Conservation (phyloP, 2,888 invertebrate genomes). For the Plagiodera versicolora region DNA sequence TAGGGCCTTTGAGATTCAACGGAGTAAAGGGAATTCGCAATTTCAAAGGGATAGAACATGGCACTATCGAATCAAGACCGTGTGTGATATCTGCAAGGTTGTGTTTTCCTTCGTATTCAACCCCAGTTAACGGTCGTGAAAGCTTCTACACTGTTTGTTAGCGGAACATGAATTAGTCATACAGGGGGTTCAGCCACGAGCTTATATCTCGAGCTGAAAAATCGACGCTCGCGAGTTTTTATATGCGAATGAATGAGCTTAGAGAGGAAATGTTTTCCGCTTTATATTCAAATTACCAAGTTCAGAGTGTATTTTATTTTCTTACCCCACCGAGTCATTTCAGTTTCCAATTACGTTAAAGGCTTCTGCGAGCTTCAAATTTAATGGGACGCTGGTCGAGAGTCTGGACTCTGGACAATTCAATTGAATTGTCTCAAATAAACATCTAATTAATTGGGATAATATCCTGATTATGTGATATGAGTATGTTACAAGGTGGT, state of each 20-base stretch:
- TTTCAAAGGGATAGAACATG: not conserved
- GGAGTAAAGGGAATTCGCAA: not conserved
- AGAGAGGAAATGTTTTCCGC: not conserved
- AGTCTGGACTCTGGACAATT: not conserved
- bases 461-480: not conserved
- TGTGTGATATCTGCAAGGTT: not conserved
- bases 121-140: not conserved
- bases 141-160: no score
- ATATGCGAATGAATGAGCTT: not conserved
- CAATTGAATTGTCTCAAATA: not conserved
- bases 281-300: constrained; percentile 1
- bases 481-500: no score
- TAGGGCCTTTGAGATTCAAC: not conserved
- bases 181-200: no score
- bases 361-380: not conserved
- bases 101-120: not conserved
- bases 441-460: not conserved
- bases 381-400: not conserved
- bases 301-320: not conserved
- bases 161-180: no score
- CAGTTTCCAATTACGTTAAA: not conserved
- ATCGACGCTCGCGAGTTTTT: not conserved
- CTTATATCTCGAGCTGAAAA: no score
- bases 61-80: not conserved
- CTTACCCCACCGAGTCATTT: not conserved